Conservation (phyloP, 2,797 vertebrate genomes). For the Eutrigla gurnardus region DNA sequence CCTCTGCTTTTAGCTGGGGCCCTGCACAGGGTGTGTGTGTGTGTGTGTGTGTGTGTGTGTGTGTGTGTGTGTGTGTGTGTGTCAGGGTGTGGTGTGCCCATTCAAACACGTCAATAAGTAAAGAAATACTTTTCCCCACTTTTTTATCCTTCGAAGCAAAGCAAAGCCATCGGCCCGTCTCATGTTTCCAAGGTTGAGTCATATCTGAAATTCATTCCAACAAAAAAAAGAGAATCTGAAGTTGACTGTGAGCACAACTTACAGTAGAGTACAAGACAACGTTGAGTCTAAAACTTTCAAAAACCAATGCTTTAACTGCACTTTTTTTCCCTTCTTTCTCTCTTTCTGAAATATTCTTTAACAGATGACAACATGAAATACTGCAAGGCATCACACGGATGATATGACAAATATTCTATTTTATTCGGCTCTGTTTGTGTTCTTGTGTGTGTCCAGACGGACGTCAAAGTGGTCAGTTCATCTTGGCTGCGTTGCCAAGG, state of each 20-base stretch:
- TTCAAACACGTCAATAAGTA: slow-evolving; percentile 61
- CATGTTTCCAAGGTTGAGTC: slow-evolving; percentile 39
- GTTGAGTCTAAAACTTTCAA: neutral
- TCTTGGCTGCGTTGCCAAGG: slow-evolving; percentile 74
- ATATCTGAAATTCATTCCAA: slow-evolving; percentile 27
- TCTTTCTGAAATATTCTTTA: neutral
- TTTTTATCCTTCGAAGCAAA: slow-evolving; percentile 29
- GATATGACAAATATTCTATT: slow-evolving; percentile 18
- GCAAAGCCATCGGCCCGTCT: slow-evolving; percentile 16
- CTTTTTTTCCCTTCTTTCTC: no score
- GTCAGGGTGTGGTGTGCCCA: slow-evolving; percentile 47
- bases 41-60: slow-evolving; percentile 38
- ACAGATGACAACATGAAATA: neutral
- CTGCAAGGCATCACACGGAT: slow-evolving; percentile 15
- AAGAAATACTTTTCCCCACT: slow-evolving; percentile 46
- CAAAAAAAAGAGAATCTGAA: slow-evolving; percentile 5
- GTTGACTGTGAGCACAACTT: slow-evolving; percentile 6
- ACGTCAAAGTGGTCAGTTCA: slow-evolving; percentile 81
- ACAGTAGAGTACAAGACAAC: neutral
- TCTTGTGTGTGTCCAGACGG: slow-evolving; percentile 65
- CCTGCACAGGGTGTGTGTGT: slow-evolving; percentile 52
- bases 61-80: slow-evolving; percentile 35
- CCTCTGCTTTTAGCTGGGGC: slow-evolving; percentile 80
- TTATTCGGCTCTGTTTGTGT: slow-evolving; percentile 37
- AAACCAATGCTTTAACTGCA: neutral